These are phyloP conservation scores for Pygoscelis adeliae DNA, from an alignment of 2,113 vertebrate genomes.

Conservation along the genomic window DNA sequence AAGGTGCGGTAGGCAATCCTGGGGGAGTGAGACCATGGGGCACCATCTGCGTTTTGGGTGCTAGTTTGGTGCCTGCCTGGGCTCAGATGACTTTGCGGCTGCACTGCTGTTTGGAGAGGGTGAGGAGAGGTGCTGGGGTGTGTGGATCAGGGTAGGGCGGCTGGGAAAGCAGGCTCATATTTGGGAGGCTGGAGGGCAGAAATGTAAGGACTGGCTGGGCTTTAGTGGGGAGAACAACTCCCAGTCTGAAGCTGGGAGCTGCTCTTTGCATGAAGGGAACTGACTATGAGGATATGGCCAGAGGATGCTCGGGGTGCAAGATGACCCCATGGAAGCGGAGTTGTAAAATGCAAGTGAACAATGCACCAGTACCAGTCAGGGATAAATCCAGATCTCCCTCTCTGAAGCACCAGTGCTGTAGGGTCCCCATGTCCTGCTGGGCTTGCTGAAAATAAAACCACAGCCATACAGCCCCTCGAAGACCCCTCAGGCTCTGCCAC, in stretches of 20 bases:
- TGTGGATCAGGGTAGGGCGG: background rate
- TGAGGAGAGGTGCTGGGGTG: background rate
- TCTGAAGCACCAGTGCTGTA: background rate
- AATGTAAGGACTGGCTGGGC: background rate
- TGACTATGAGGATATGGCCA: background rate
- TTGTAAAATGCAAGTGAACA: background rate
- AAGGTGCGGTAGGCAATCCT: background rate
- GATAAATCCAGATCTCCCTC: background rate
- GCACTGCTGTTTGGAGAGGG: background rate
- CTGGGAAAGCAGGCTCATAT: background rate
- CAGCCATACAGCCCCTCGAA: background rate
- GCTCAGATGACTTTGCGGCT: background rate
- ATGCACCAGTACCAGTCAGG: background rate
- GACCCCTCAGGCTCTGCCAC: background rate
- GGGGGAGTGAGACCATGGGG: background rate
- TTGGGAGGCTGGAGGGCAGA: background rate
- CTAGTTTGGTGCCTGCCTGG: background rate
- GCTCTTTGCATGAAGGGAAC: background rate
- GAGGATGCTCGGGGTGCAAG: background rate
- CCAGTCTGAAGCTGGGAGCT: background rate
- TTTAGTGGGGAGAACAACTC: background rate
- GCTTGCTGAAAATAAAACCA: background rate
- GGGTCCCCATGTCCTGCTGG: background rate
- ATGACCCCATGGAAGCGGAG: background rate
- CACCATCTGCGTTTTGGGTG: background rate